Conservation (phyloP, 30 jellyfish, hydroid and myxozoan species). For the Hydractinia echinata region DNA sequence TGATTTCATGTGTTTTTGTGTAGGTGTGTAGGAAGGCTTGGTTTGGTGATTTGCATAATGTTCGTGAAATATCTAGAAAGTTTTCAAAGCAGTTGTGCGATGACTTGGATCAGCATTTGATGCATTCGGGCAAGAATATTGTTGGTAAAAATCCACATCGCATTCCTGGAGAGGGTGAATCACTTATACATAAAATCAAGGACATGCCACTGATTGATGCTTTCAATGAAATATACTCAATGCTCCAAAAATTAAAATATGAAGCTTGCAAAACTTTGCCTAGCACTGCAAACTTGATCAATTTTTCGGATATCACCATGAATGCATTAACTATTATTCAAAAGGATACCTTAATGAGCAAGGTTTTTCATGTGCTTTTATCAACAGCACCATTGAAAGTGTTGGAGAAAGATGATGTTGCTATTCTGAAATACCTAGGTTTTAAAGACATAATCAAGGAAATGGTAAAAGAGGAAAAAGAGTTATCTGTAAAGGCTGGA, state of each 20-base stretch:
- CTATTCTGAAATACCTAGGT: conserved; percentile 54
- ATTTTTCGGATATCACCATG: conserved; percentile 37
- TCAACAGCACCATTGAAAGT: conserved; percentile 61
- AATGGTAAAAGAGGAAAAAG: not conserved
- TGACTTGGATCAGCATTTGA: conserved; percentile 9
- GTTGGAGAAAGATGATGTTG: conserved; percentile 50
- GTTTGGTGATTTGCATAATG: conserved; percentile 51
- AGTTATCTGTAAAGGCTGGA: not conserved
- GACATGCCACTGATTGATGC: conserved; percentile 21
- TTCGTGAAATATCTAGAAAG: conserved; percentile 37
- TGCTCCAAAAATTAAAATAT: conserved; percentile 34
- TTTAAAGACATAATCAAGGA: conserved; percentile 16
- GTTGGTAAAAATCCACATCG: not conserved
- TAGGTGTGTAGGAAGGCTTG: conserved; percentile 50
- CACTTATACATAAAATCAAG: conserved; percentile 21
- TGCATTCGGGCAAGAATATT: not conserved
- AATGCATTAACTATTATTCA: conserved; percentile 36
- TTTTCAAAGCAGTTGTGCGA: conserved; percentile 23
- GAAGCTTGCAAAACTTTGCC: conserved; percentile 44
- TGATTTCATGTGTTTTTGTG: not conserved
- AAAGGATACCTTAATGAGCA: conserved; percentile 38
- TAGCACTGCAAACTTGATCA: conserved; percentile 30
- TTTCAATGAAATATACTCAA: conserved; percentile 9
- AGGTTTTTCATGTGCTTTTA: conserved; percentile 55
- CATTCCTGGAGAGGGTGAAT: conserved; percentile 26